These are phyloP conservation scores for Smithornis capensis DNA, from an alignment of 2,113 vertebrate species.

Conservation along the genomic window DNA sequence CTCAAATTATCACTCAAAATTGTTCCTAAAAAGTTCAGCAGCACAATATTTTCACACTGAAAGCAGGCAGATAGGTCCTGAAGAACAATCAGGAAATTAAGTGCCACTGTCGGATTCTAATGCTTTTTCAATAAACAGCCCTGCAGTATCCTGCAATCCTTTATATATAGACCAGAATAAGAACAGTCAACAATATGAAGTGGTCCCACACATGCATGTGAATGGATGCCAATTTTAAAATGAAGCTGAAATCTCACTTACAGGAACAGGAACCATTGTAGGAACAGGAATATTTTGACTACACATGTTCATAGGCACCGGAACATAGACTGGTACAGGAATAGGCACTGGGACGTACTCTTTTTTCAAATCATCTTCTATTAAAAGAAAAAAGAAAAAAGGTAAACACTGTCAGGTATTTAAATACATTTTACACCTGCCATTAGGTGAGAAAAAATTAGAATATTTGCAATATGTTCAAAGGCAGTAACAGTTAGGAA, in stretches of 20 bases:
- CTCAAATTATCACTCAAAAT: not conserved
- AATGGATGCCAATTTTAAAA: not conserved
- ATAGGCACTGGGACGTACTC: slow-evolving; percentile 93
- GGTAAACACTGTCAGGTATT: slow-evolving; percentile 23
- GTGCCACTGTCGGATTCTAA: not conserved
- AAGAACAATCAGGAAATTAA: not conserved
- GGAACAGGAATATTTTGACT: slow-evolving; percentile 88
- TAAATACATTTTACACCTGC: not conserved
- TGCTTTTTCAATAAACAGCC: not conserved
- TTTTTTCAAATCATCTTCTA: slow-evolving; percentile 87
- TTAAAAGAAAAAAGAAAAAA: slow-evolving; percentile 55
- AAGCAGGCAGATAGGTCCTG: not conserved
- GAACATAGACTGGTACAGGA: slow-evolving; percentile 93
- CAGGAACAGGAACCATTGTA: slow-evolving; percentile 88
- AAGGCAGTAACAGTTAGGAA: not conserved
- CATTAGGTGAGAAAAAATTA: not conserved
- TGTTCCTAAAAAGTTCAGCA: not conserved
- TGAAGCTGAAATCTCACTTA: slow-evolving; percentile 71
- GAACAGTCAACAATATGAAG: not conserved
- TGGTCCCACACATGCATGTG: not conserved
- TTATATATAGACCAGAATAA: not conserved
- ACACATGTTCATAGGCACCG: slow-evolving; percentile 96
- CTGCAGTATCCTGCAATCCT: not conserved
- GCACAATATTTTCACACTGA: not conserved
- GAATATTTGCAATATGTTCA: not conserved